Conservation (phyloP, 2,888 invertebrate genomes). For the Lepas anatifera region DNA sequence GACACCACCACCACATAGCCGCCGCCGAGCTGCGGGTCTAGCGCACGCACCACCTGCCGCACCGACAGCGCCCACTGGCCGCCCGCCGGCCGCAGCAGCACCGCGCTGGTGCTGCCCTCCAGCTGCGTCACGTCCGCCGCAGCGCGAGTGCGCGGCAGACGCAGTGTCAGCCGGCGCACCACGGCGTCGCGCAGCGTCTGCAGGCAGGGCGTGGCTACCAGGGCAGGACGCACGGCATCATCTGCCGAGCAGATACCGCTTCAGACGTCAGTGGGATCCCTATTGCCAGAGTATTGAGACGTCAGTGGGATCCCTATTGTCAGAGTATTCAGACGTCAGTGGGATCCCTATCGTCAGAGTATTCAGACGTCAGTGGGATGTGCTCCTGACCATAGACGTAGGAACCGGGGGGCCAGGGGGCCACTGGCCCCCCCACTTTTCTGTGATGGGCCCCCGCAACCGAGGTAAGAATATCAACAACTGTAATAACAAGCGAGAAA, state of each 20-base stretch:
- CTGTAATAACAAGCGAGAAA: no score
- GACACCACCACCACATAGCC: not conserved
- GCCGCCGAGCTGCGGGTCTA: not conserved
- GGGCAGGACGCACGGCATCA: not conserved
- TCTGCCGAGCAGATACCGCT: not conserved
- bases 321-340: no score
- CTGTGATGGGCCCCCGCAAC: no score
- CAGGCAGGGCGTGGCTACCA: not conserved
- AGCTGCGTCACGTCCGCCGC: not conserved
- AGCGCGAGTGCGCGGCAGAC: not conserved
- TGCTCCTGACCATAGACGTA: no score
- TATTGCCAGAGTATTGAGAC: no score
- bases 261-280: not conserved
- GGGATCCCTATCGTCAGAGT: no score
- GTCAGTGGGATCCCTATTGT: no score
- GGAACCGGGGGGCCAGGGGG: no score
- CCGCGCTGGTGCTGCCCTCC: not conserved
- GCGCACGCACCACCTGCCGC: not conserved
- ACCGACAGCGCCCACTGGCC: not conserved
- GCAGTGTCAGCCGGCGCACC: not conserved
- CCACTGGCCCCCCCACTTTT: no score
- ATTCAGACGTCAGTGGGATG: no score
- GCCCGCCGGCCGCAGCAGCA: not conserved
- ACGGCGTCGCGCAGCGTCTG: not conserved
- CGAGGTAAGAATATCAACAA: no score